Base-by-base conservation (phyloP, 2,113 vertebrate genomes). In the Polypterus senegalus region DNA sequence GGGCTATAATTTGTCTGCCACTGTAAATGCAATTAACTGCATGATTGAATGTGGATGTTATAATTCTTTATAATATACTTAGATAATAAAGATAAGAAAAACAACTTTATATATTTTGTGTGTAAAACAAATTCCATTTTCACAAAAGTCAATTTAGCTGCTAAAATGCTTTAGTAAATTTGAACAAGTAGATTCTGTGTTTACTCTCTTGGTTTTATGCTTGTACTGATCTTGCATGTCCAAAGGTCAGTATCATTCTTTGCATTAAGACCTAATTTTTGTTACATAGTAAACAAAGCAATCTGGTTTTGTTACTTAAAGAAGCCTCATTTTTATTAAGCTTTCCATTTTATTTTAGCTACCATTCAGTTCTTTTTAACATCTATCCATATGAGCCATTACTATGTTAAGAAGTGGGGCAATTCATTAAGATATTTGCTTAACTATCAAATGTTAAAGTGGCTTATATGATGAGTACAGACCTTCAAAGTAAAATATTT, bases 161-260 rank as follows among this genome's bases (percentile, higher is more conserved):
- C 69, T 73, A 66, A 68, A 73, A 74, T 55, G 65, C 52, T 62
- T 43, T 51, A 52, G 71, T 73, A 69, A 73, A 76, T 77, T 83
- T 66, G 76, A 78, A 80, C 78, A 79, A 76, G 59, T 66, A 66
- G 57, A 72, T 67, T 60, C 70, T 62, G 61, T 79, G 77, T 83
- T 84, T 86, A 79, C 71, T 3, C 61, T 81, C 82, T 81, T 76
- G 75, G 79, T 83, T 80, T 74, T 82, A 75, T 72, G 74, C 70
- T 63, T 63, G 71, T 75, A 76, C 82, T 77, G 78, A 78, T 81
- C 80, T 76, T 75, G 67, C 57, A 4, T 73, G 77, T 78, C 79
- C 70, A 83, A 77, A 77, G 81, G 74, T 80, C 75, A 81, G 49
- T 72, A 67, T 71, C 69, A 67, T 81, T 87, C 77, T 77, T 76